phyloP scores from a whole-genome alignment of 1,140 invertebrate species.

The Eufriesea mexicana region DNA sequence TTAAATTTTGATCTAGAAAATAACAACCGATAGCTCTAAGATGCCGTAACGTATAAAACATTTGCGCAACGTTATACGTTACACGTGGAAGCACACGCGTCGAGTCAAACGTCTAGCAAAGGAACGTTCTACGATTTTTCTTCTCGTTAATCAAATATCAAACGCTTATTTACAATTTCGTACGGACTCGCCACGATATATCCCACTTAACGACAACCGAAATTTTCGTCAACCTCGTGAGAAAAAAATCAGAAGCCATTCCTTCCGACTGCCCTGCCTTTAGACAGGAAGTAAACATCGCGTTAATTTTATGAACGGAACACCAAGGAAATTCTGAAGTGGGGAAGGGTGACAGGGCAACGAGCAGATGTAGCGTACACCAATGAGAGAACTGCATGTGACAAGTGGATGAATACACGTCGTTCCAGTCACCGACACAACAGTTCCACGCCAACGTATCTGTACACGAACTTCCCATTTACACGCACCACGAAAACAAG shows the following conservation, averaged over 20 bases:
- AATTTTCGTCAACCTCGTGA: background rate
- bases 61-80: conserved; percentile 4
- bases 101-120: background rate
- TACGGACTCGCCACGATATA: background rate
- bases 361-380: conserved; percentile 54
- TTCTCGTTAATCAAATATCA: background rate
- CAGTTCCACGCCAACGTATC: background rate
- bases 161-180: background rate
- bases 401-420: conserved; percentile 46
- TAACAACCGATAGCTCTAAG: background rate
- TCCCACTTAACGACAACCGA: background rate
- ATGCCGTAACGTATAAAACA: background rate
- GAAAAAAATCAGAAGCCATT: background rate
- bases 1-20: background rate
- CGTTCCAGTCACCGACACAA: conserved; percentile 50
- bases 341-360: conserved; percentile 10
- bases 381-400: conserved; percentile 57
- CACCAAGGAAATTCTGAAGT: conserved; percentile 27
- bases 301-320: conserved; percentile 67
- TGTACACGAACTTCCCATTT: background rate
- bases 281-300: conserved; percentile 68
- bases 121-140: background rate
- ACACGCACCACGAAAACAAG: conserved; percentile 24
- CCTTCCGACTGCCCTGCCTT: background rate
- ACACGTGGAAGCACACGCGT: background rate